These are phyloP conservation scores for Dicrostonyx torquatus DNA, from an alignment of 2,797 vertebrate genomes.

Conservation along the genomic window DNA sequence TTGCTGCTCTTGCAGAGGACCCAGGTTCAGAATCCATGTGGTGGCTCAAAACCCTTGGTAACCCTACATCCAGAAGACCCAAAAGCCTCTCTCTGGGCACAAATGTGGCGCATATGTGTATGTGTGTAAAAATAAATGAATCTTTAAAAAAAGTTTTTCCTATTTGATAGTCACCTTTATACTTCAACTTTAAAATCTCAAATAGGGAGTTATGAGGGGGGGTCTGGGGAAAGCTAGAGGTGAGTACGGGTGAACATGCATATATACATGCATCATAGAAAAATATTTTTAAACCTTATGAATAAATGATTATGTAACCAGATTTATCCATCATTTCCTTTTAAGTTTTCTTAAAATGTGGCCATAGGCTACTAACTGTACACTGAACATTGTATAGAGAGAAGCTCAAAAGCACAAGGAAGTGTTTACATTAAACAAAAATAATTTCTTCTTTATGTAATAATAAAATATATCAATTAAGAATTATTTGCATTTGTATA, in stretches of 20 bases:
- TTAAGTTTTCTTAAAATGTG: slow-evolving; percentile 13
- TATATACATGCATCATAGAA: not conserved
- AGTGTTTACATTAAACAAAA: slow-evolving; percentile 8
- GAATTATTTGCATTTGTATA: not conserved
- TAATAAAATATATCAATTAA: not conserved
- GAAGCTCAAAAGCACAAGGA: not conserved
- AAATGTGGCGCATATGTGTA: not conserved
- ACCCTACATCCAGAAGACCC: not conserved
- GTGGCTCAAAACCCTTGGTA: not conserved
- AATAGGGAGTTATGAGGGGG: not conserved
- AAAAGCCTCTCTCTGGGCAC: not conserved
- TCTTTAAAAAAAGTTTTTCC: not conserved
- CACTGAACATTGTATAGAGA: not conserved
- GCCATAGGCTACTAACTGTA: not conserved
- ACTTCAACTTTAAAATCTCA: not conserved
- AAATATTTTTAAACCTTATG: not conserved
- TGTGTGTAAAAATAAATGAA: not conserved
- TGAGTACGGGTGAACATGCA: not conserved
- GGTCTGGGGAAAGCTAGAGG: not conserved
- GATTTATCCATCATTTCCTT: slow-evolving; percentile 29
- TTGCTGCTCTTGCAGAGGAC: not conserved
- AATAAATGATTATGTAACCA: not conserved
- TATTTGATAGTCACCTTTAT: slow-evolving; percentile 26
- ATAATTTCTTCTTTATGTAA: not conserved
- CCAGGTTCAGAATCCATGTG: not conserved